Base-by-base conservation (phyloP, 1,140 invertebrate species). In the Drosophila dunni region DNA sequence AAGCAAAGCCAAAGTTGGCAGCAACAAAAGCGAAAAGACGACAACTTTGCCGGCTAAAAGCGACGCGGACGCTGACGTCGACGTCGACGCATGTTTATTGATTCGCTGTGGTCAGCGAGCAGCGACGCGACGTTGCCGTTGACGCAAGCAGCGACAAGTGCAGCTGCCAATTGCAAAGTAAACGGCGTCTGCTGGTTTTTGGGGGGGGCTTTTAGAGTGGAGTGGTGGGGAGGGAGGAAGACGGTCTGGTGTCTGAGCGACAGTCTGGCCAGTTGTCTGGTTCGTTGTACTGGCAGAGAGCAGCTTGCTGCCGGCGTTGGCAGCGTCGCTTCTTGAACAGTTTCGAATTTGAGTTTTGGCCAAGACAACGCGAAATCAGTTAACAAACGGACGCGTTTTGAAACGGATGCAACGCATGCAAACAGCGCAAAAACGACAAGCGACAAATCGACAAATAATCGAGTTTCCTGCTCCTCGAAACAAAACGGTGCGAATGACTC, bases 341-440 rank as follows among this genome's bases (percentile, higher is more conserved):
- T 85, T 81, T 90, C 86, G 79, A 77, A 77, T 90, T 86, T 82
- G 73, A 81, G 79, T 80, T 83, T 82, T 83, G 79, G 82, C 75
- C 81, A 79, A 79, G 71, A 79, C 80, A 86, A 75, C 90, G 90
- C 85, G 90, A 90, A 91, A 88, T 91, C 90, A 91, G 90, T 91
- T 91, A 90, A 91, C 83, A 81, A 91, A 90, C 83, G 90, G 88
- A 91, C 90, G 81, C 78, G 81, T 84, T 81, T 85, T 80, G 80
- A 85, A 91, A 91, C 81, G 85, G 81, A 90, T 90, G 85, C 85
- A 53, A 46, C 36, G 36, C 40, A 72, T 29, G 24, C 24, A 29
- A 29, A 50, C 60, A 34, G 50, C 50, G 8, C 6, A 9, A 42
- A 3, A 38, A 48, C 45, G 15, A 46, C 44, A 48, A 13, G 10